Percentiles rank a stretch among this genome's conserved stretches.
Conservation (phyloP, 2,888 invertebrate species). For the Sisyra terminalis region DNA sequence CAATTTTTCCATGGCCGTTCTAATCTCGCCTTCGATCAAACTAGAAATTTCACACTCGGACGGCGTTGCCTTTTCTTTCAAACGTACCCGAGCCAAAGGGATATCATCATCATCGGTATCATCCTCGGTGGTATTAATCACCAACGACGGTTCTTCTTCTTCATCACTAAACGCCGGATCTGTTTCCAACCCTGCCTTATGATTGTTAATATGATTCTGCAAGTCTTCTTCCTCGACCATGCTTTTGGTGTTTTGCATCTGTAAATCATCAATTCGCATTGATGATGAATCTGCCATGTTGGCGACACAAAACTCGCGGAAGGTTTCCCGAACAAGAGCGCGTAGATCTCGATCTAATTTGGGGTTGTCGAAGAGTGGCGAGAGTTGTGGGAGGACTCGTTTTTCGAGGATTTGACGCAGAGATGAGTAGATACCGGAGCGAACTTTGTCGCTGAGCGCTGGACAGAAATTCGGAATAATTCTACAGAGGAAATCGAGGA, state of each 20-base stretch:
- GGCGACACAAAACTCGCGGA: constrained; percentile 71
- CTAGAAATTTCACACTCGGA: constrained; percentile 26
- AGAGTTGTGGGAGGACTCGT: constrained; percentile 72
- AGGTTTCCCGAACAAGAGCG: constrained; percentile 73
- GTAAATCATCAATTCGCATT: constrained; percentile 29
- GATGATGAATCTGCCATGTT: constrained; percentile 32
- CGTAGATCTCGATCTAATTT: constrained; percentile 73
- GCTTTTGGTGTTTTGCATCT: constrained; percentile 10
- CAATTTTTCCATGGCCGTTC: constrained; percentile 34
- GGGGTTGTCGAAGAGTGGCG: constrained; percentile 74
- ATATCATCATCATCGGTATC: constrained; percentile 61
- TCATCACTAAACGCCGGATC: constrained; percentile 78
- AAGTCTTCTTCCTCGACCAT: constrained; percentile 14
- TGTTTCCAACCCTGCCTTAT: constrained; percentile 32
- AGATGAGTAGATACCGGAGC: constrained; percentile 66
- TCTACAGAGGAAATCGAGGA: constrained; percentile 81
- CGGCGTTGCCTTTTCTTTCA: constrained; percentile 32
- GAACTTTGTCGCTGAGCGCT: constrained; percentile 58
- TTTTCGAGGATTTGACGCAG: constrained; percentile 78
- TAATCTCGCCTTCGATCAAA: constrained; percentile 36
- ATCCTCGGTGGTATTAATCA: constrained; percentile 31
- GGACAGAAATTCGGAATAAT: constrained; percentile 81
- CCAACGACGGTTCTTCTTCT: constrained; percentile 45
- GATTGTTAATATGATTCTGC: constrained; percentile 22
- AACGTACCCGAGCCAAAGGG: constrained; percentile 58